Percentiles rank a stretch among this genome's conserved stretches.
Evolutionary conservation across 2,888 invertebrate species (phyloP).

Genomic region (Drosophila vallismaia): DNA sequence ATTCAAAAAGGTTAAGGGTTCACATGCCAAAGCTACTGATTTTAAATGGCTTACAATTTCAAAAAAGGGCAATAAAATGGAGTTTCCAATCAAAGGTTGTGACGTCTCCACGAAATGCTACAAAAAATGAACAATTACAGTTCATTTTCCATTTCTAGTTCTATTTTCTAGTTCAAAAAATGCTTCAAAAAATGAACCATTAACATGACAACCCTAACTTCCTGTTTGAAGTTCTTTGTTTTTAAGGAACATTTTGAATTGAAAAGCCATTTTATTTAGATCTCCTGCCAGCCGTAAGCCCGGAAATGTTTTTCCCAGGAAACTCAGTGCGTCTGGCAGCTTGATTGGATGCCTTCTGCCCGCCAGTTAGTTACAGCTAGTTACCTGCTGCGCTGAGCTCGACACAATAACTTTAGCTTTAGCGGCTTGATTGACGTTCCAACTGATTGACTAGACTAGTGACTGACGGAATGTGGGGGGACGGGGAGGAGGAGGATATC

Average conservation of each 20-base stretch:
- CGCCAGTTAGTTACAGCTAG: constrained; percentile 29
- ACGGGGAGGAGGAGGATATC: constrained; percentile 1
- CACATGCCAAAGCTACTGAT: not conserved
- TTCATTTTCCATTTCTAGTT: too few species aligned
- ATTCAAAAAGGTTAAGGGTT: constrained; percentile 2
- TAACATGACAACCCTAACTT: too few species aligned
- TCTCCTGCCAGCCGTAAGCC: not conserved
- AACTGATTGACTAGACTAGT: constrained; percentile 60
- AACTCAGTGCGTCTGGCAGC: not conserved
- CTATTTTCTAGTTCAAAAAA: too few species aligned
- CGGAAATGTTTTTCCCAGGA: constrained; percentile 2
- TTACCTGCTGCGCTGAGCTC: constrained; percentile 40
- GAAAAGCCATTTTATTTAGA: not conserved
- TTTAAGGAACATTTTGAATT: not conserved
- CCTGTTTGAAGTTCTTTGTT: not conserved
- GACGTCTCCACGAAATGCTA: too few species aligned
- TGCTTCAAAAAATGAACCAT: too few species aligned
- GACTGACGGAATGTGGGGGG: constrained; percentile 39
- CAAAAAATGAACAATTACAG: too few species aligned
- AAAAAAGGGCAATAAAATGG: not conserved
- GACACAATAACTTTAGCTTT: constrained; percentile 49
- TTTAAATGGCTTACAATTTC: not conserved
- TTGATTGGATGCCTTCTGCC: constrained; percentile 10
- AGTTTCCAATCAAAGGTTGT: not conserved
- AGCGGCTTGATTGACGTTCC: constrained; percentile 60